phyloP scores from a whole-genome alignment of 2,113 vertebrate species.

The Neomonachus schauinslandi region DNA sequence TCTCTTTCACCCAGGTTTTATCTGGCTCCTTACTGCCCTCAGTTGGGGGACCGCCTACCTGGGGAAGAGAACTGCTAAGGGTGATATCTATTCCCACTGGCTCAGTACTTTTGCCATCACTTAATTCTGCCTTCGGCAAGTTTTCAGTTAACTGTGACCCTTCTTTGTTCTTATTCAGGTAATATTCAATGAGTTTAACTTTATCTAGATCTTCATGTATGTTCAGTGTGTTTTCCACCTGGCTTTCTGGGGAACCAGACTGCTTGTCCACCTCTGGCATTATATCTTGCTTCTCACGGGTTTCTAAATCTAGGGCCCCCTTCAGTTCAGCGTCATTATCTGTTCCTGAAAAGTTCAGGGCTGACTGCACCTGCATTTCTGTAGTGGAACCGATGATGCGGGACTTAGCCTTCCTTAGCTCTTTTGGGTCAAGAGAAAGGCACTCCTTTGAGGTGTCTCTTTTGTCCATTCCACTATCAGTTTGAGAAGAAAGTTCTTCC shows the following conservation, averaged over 20 bases:
- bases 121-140: constrained; percentile 78
- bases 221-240: constrained; percentile 82
- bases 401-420: constrained; percentile 74
- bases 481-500: constrained; percentile 77
- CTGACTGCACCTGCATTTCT: constrained; percentile 78
- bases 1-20: constrained; percentile 78
- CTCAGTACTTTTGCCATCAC: constrained; percentile 78
- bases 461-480: constrained; percentile 70
- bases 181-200: constrained; percentile 90
- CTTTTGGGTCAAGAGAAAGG: constrained; percentile 70
- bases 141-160: constrained; percentile 80
- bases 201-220: constrained; percentile 86
- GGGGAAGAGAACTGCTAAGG: constrained; percentile 84
- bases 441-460: constrained; percentile 75
- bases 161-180: constrained; percentile 85
- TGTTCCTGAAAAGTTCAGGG: constrained; percentile 73
- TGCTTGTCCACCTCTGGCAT: constrained; percentile 87
- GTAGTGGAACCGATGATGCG: constrained; percentile 71
- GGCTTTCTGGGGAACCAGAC: constrained; percentile 84
- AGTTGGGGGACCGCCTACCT: constrained; percentile 66
- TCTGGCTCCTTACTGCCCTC: constrained; percentile 76
- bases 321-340: constrained; percentile 84
- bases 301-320: constrained; percentile 84
- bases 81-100: constrained; percentile 85
- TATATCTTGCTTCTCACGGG: constrained; percentile 87